These are phyloP conservation scores for Ectropis crepuscularia DNA, from an alignment of 2,888 invertebrate genomes.

Conservation along the genomic window DNA sequence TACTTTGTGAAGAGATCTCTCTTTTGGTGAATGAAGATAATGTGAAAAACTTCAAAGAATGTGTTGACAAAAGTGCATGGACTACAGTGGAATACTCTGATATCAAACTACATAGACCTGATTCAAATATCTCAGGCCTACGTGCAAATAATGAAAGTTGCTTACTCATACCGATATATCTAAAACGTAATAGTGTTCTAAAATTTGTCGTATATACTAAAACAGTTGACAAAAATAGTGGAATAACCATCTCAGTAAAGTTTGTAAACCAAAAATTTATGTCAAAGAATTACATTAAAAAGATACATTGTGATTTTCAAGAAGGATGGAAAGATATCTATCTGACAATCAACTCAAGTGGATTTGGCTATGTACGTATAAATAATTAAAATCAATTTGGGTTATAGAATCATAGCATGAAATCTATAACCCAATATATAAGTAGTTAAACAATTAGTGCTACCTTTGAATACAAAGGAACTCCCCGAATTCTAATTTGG, in stretches of 20 bases:
- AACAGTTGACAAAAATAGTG: slow-evolving; percentile 1
- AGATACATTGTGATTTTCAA: not conserved
- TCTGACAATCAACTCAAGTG: slow-evolving; percentile 2
- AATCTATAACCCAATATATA: too few species aligned
- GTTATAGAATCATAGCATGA: not conserved
- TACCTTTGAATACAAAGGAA: too few species aligned
- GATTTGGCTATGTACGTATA: slow-evolving; percentile 12
- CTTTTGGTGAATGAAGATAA: not conserved
- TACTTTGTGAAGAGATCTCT: slow-evolving; percentile 10
- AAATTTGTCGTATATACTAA: slow-evolving; percentile 3
- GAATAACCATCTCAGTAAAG: slow-evolving; percentile 7
- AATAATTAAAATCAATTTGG: not conserved
- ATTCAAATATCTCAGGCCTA: not conserved
- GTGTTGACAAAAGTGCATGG: not conserved
- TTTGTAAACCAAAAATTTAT: not conserved
- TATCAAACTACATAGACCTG: not conserved
- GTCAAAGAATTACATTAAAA: not conserved
- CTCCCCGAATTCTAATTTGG: too few species aligned
- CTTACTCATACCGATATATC: not conserved
- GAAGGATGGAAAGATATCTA: slow-evolving; percentile 14
- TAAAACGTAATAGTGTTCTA: not conserved
- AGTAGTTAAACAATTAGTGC: too few species aligned
- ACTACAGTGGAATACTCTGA: slow-evolving; percentile 1
- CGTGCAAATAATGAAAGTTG: slow-evolving; percentile 11
- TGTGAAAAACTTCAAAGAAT: not conserved